phyloP scores from a whole-genome alignment of 2,888 invertebrate genomes.

The Octodonta nipae region DNA sequence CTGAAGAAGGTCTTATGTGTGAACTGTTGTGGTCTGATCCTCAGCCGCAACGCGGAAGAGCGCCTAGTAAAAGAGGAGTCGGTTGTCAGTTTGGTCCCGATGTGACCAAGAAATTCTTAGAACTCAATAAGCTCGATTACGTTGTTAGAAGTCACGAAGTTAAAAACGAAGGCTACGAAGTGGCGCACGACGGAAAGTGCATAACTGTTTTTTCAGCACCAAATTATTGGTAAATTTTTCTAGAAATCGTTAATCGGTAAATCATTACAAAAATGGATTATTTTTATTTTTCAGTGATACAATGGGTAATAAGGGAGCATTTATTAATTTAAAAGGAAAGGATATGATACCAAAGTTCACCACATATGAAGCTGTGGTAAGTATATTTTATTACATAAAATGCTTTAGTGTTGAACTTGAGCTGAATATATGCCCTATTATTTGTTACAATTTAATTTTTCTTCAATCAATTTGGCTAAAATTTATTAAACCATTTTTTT shows the following conservation, averaged over 20 bases:
- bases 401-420: too few relatives aligned
- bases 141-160: slow-evolving; percentile 95
- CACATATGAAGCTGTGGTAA: slow-evolving; percentile 88
- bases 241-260: background rate
- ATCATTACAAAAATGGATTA: background rate
- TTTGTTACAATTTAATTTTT: too few relatives aligned
- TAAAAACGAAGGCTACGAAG: slow-evolving; percentile 90
- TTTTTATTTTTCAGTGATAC: slow-evolving; percentile 65
- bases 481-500: too few relatives aligned
- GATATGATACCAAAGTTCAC: slow-evolving; percentile 83
- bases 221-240: slow-evolving; percentile 80
- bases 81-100: slow-evolving; percentile 98
- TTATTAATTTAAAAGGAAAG: slow-evolving; percentile 84
- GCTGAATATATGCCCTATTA: too few relatives aligned
- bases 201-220: slow-evolving; percentile 99
- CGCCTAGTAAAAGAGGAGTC: slow-evolving; percentile 92
- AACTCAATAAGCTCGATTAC: slow-evolving; percentile 78
- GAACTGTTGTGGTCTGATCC: slow-evolving; percentile 98
- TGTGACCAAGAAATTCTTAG: slow-evolving; percentile 76
- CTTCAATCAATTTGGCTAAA: too few relatives aligned
- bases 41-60: slow-evolving; percentile 73
- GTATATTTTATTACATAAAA: slow-evolving; percentile 36
- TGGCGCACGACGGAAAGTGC: slow-evolving; percentile 88
- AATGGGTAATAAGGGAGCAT: slow-evolving; percentile 97
- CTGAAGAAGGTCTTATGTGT: slow-evolving; percentile 93